phyloP scores from a whole-genome alignment of 2,113 vertebrate species.

The Notarius quadriscutis region DNA sequence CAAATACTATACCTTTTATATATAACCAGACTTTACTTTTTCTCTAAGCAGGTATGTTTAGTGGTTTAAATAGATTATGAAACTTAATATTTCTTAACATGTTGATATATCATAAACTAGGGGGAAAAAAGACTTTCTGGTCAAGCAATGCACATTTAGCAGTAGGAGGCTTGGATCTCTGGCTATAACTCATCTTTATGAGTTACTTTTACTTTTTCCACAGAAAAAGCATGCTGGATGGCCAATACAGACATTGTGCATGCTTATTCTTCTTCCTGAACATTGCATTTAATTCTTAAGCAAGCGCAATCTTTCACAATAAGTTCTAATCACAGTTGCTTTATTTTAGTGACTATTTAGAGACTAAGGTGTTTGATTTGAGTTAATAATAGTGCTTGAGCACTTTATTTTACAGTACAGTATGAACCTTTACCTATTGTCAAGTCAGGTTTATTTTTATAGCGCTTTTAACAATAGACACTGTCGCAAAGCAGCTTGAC shows the following conservation, averaged over 20 bases:
- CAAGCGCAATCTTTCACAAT: neutral
- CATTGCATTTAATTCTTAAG: neutral
- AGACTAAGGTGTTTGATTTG: neutral
- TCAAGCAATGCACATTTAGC: neutral
- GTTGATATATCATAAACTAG: neutral
- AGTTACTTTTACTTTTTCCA: neutral
- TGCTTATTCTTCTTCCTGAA: neutral
- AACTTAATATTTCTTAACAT: constrained; percentile 1
- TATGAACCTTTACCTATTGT: neutral
- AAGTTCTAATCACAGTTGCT: neutral
- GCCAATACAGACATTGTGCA: neutral
- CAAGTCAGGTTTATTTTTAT: too few species aligned
- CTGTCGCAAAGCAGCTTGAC: too few species aligned
- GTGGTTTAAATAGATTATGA: neutral
- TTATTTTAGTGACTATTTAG: neutral
- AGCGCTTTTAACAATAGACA: too few species aligned
- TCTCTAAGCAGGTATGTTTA: neutral
- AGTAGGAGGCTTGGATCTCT: neutral
- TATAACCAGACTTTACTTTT: neutral
- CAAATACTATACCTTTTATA: neutral
- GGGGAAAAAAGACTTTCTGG: neutral
- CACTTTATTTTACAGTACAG: neutral
- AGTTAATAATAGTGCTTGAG: neutral
- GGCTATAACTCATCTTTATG: constrained; percentile 9
- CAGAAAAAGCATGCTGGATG: neutral